phyloP scores from a whole-genome alignment of 1,140 invertebrate genomes.

The Metaphire vulgaris region DNA sequence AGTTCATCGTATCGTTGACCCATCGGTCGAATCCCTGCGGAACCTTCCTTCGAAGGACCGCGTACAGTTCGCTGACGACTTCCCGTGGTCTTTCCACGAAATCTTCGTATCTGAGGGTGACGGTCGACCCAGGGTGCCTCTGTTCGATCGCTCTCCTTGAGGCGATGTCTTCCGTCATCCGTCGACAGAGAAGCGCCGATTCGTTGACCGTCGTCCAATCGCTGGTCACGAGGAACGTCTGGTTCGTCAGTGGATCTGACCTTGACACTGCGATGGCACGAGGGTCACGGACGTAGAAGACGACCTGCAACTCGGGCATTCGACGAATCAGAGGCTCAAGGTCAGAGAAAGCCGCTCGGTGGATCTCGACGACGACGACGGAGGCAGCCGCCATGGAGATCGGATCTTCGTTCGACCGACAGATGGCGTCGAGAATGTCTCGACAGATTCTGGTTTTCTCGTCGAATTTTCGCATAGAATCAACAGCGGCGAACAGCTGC shows the following conservation, averaged over 20 bases:
- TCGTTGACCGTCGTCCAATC: background rate
- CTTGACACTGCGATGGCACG: background rate
- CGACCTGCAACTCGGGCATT: background rate
- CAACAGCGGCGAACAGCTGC: too few species aligned
- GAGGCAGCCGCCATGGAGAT: too few species aligned
- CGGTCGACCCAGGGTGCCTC: background rate
- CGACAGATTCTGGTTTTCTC: background rate
- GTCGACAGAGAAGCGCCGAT: background rate
- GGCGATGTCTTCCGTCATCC: background rate
- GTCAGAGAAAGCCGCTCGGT: background rate
- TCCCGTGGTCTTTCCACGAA: background rate
- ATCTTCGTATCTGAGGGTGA: background rate
- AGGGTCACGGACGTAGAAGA: background rate
- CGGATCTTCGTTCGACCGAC: too few species aligned
- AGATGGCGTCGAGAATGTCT: background rate
- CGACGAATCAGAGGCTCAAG: background rate
- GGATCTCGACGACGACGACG: background rate
- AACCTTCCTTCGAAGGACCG: background rate
- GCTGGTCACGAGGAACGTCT: background rate
- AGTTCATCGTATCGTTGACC: background rate
- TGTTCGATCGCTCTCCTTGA: background rate
- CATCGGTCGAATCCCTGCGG: background rate
- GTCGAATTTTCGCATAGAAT: background rate
- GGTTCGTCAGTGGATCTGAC: background rate
- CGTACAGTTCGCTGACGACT: background rate